Base-by-base conservation (phyloP, 1,140 invertebrate genomes). In the Drosophila arawakana region DNA sequence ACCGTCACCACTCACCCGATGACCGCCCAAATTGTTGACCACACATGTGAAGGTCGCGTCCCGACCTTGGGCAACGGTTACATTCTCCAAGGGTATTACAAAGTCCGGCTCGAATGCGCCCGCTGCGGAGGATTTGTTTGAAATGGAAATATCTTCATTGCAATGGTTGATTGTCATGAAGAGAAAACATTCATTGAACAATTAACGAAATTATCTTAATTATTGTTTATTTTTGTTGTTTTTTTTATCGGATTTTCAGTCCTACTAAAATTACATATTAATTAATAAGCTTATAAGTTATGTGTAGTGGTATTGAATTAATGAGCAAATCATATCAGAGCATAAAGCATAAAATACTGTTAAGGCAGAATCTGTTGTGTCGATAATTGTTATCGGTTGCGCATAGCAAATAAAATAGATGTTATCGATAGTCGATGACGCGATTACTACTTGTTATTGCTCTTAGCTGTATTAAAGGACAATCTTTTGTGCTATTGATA, bases 21-120 rank as follows among this genome's bases (percentile, higher is more conserved):
- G 96, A 95, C 96, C 96, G 91, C 96, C 97, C 91, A 98, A 95
- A 94, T 97, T 97, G 94, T 96, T 97, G 81, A 98, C 97, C 89
- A 97, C 96, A 91, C 97, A 97, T 69, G 97, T 97, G 93, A 98
- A 97, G 81, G 96, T 96, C 73, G 97, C 97, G 73, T 97, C 97
- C 80, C 97, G 94, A 57, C 97, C 97, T 92, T 97, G 96, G 57
- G 96, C 95, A 76, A 97, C 96, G 73, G 97, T 97, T 92, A 97
- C 95, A 94, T 97, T 97, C 93, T 97, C 95, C 94, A 97, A 93
- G 41, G 97, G 96, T 88, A 95, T 95, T 76, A 96, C 94, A 94
- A 97, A 98, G 92, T 97, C 96, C 90, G 97, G 97, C 93, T 96
- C 96, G 93, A 96, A 95, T 78, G 94, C 95, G 86, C 93, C 78